These are phyloP conservation scores for Pachydiplax longipennis DNA, from an alignment of 2,888 invertebrate species.

Conservation along the genomic window DNA sequence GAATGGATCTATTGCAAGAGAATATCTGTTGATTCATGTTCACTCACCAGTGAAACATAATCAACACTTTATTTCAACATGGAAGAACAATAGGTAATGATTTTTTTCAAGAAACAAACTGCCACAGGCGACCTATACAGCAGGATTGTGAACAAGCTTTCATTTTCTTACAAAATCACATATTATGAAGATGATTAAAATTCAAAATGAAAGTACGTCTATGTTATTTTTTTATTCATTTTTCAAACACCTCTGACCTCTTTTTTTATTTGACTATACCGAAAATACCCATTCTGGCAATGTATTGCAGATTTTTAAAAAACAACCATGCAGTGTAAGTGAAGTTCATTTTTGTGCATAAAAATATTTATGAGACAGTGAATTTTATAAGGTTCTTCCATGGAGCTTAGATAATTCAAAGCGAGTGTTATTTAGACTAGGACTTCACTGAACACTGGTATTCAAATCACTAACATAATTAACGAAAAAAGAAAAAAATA, in stretches of 20 bases:
- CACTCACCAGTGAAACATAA: slow-evolving; percentile 2
- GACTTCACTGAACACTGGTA: slow-evolving; percentile 39
- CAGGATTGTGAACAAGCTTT: slow-evolving; percentile 43
- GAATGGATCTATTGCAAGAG: slow-evolving; percentile 38
- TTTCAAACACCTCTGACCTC: neutral
- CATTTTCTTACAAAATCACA: slow-evolving; percentile 39
- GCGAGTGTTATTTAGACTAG: slow-evolving; percentile 18
- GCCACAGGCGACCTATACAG: slow-evolving; percentile 29
- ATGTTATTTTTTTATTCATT: slow-evolving; percentile 1
- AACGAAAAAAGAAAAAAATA: neutral
- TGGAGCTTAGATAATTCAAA: slow-evolving; percentile 34
- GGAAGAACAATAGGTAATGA: slow-evolving; percentile 36
- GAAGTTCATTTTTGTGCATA: slow-evolving; percentile 31
- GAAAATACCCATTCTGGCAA: slow-evolving; percentile 40
- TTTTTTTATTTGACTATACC: slow-evolving; percentile 13
- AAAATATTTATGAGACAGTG: slow-evolving; percentile 43
- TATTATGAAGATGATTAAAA: slow-evolving; percentile 38
- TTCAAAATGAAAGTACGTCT: slow-evolving; percentile 36
- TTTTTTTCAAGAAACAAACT: slow-evolving; percentile 33
- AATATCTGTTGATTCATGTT: neutral
- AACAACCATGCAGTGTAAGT: slow-evolving; percentile 44
- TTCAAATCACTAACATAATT: neutral
- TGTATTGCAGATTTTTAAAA: slow-evolving; percentile 40
- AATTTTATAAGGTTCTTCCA: slow-evolving; percentile 44
- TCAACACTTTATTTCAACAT: slow-evolving; percentile 14